phyloP scores from a whole-genome alignment of 2,113 vertebrate genomes.

The Chionodraco myersi region DNA sequence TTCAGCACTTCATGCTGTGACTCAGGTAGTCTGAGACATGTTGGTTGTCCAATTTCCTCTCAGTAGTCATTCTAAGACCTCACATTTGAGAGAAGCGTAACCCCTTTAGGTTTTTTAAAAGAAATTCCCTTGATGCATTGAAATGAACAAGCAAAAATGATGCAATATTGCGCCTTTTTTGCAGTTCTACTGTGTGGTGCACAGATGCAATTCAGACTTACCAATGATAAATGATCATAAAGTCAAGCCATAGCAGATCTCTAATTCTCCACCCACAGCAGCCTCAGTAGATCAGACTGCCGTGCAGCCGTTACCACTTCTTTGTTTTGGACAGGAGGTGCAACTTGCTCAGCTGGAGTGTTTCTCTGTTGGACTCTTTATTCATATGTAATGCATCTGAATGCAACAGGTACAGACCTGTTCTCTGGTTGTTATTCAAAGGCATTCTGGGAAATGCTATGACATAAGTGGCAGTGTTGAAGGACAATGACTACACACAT shows the following conservation, averaged over 20 bases:
- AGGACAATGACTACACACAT: not conserved
- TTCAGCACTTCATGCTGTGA: constrained; percentile 74
- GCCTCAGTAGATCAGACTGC: not conserved
- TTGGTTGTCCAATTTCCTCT: constrained; percentile 59
- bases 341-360: constrained; percentile 17
- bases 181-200: not conserved
- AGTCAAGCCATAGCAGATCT: not conserved
- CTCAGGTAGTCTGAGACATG: constrained; percentile 58
- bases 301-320: constrained; percentile 2
- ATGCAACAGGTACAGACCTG: constrained; percentile 14
- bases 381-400: not conserved
- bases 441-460: constrained; percentile 26
- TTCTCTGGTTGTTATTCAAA: not conserved
- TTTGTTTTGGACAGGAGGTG: constrained; percentile 13
- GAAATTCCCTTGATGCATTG: constrained; percentile 20
- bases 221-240: not conserved
- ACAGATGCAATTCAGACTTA: not conserved
- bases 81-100: constrained; percentile 8
- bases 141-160: not conserved
- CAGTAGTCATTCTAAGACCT: constrained; percentile 45
- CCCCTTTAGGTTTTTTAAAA: not conserved
- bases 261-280: not conserved
- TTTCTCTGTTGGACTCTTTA: not conserved
- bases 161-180: not conserved
- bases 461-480: not conserved